phyloP scores from a whole-genome alignment of 2,888 invertebrate genomes.

The Quadriops clusia region DNA sequence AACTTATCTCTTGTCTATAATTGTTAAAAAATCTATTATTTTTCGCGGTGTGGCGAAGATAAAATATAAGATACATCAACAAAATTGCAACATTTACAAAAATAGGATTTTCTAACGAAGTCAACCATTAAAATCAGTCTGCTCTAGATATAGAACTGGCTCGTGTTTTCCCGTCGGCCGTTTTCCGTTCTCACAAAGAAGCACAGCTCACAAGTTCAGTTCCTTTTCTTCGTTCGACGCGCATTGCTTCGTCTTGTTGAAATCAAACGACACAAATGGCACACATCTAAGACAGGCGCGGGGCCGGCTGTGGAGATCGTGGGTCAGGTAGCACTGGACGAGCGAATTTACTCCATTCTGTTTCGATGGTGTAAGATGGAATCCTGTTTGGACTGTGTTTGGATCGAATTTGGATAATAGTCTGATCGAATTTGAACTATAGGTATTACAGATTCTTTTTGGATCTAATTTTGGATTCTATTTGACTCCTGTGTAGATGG shows the following conservation, averaged over 20 bases:
- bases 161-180: slow-evolving; percentile 12
- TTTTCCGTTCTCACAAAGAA: slow-evolving; percentile 3
- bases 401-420: too few species aligned
- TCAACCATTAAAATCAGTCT: slow-evolving; percentile 22
- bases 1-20: slow-evolving; percentile 25
- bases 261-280: slow-evolving; percentile 22
- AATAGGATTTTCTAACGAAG: slow-evolving; percentile 25
- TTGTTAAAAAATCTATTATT: too few species aligned
- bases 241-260: slow-evolving; percentile 4
- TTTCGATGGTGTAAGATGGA: too few species aligned
- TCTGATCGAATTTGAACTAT: too few species aligned
- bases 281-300: slow-evolving; percentile 23
- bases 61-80: slow-evolving; percentile 33
- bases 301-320: slow-evolving; percentile 23
- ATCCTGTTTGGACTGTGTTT: too few species aligned
- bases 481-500: too few species aligned
- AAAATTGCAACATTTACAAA: slow-evolving; percentile 31
- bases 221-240: slow-evolving; percentile 6
- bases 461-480: too few species aligned
- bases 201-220: slow-evolving; percentile 9
- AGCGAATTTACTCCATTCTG: too few species aligned
- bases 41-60: slow-evolving; percentile 26
- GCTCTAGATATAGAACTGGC: slow-evolving; percentile 22
- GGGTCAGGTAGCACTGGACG: slow-evolving; percentile 17
- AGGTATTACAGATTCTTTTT: too few species aligned